phyloP scores from a whole-genome alignment of 2,797 vertebrate genomes.

The Spizella passerina region DNA sequence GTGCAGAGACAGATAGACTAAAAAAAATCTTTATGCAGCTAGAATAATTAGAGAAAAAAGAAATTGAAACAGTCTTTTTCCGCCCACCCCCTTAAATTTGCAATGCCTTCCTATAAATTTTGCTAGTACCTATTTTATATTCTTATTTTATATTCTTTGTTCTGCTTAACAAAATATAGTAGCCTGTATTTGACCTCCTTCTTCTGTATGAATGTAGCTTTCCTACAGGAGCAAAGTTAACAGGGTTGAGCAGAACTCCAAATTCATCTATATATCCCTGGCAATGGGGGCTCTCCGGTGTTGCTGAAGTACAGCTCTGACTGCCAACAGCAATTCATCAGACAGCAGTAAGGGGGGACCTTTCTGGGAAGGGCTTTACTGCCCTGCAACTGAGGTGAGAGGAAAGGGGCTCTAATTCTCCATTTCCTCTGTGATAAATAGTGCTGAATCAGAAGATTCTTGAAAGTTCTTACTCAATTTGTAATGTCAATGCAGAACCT shows the following conservation, averaged over 20 bases:
- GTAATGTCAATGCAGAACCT: neutral
- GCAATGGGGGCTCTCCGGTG: neutral
- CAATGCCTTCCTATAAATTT: neutral
- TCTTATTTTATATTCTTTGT: neutral
- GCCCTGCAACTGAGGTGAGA: neutral
- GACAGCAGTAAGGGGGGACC: neutral
- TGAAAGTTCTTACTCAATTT: conserved; percentile 34
- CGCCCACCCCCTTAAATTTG: neutral
- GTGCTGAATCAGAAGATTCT: conserved; percentile 44
- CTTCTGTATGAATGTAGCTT: neutral
- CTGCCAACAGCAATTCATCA: neutral
- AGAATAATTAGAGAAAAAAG: neutral
- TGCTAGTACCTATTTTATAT: neutral
- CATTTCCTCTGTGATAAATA: neutral
- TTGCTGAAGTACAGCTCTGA: neutral
- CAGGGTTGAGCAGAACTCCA: neutral
- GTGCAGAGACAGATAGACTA: neutral
- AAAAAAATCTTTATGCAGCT: neutral
- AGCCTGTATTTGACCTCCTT: neutral
- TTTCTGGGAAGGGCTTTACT: neutral
- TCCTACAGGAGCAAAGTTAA: neutral
- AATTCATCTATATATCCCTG: conserved; percentile 6
- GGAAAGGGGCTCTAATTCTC: conserved; percentile 8
- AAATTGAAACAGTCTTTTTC: neutral
- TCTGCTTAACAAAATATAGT: neutral